Conservation (phyloP, 1,140 invertebrate genomes). For the Papilio polyxenes region DNA sequence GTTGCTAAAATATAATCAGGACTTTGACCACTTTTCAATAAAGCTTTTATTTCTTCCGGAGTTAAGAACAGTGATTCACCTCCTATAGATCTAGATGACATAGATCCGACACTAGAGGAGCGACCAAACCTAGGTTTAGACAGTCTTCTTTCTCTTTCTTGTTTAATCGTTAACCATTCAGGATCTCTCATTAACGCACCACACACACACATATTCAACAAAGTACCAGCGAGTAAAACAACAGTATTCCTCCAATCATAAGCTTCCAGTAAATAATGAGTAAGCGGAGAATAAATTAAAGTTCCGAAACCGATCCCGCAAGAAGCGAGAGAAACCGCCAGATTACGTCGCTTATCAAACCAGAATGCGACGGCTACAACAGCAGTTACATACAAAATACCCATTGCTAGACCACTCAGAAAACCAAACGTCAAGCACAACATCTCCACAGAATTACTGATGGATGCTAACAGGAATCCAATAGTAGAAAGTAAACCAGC, state of each 20-base stretch:
- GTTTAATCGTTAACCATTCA: slow-evolving; percentile 83
- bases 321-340: slow-evolving; percentile 86
- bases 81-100: slow-evolving; percentile 65
- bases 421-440: slow-evolving; percentile 92
- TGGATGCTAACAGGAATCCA: slow-evolving; percentile 88
- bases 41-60: slow-evolving; percentile 63
- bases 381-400: slow-evolving; percentile 92
- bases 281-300: slow-evolving; percentile 90
- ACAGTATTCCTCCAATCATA: slow-evolving; percentile 93
- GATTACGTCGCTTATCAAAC: slow-evolving; percentile 94
- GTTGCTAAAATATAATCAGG: slow-evolving; percentile 71
- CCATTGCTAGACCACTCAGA: slow-evolving; percentile 91
- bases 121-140: slow-evolving; percentile 58
- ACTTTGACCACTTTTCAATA: slow-evolving; percentile 68
- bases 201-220: slow-evolving; percentile 93
- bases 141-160: slow-evolving; percentile 58
- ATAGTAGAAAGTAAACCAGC: slow-evolving; percentile 87
- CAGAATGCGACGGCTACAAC: slow-evolving; percentile 97
- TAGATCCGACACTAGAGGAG: slow-evolving; percentile 64
- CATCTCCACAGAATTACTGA: slow-evolving; percentile 85
- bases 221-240: slow-evolving; percentile 88
- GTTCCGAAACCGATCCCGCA: slow-evolving; percentile 80
- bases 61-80: slow-evolving; percentile 66
- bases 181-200: slow-evolving; percentile 93
- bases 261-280: slow-evolving; percentile 84